Evolutionary conservation across 1,140 invertebrate species (phyloP), one percentile per base, ranked within the genome.

Genomic region (Habropoda laboriosa): DNA sequence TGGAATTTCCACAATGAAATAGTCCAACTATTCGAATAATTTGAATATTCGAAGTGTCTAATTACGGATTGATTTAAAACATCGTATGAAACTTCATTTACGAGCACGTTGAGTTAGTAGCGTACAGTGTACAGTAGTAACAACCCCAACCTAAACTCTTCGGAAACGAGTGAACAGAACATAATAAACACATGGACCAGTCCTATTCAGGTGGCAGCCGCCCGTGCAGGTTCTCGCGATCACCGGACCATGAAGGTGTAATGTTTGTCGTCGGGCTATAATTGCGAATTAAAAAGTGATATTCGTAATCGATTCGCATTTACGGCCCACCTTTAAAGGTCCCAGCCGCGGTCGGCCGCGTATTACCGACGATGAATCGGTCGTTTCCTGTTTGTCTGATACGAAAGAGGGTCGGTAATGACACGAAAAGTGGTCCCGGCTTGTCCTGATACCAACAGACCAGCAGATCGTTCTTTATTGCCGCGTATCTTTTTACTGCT

Each of bases 401-500:
- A 78, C 53, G 51, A 55, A 68, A 45, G 18, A 53, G 27, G 35
- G 40, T 51, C 35, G 30, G 42, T 78, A 78, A 78, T 60, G 64
- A 55, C 42, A 58, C 75, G 66, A 27, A 47, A 78, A 60, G 53
- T 58, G 42, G 30, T 24, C 32, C 53, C 58, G 27, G 63, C 64
- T 55, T 40, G 63, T 49, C n/a, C n/a, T 74, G 32, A 63, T 70
- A 68, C 32, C 64, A 27, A 49, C 45, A n/a, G n/a, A n/a, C n/a
- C n/a, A 49, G 47, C 27, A 57, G 63, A 58, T 71, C 35, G 40
- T 57, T 32, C 51, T 83, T 81, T 70, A 71, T 38, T 81, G 58
- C 58, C 49, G 53, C 27, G 24, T 51, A 76, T 76, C n/a, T 80
- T 80, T 82, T 75, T 80, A 82, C 45, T 74, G 42, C 45, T 12